Percentiles rank a stretch among this genome's conserved stretches.
Conservation (phyloP, 2,113 vertebrate genomes). For the Aptenodytes patagonicus region DNA sequence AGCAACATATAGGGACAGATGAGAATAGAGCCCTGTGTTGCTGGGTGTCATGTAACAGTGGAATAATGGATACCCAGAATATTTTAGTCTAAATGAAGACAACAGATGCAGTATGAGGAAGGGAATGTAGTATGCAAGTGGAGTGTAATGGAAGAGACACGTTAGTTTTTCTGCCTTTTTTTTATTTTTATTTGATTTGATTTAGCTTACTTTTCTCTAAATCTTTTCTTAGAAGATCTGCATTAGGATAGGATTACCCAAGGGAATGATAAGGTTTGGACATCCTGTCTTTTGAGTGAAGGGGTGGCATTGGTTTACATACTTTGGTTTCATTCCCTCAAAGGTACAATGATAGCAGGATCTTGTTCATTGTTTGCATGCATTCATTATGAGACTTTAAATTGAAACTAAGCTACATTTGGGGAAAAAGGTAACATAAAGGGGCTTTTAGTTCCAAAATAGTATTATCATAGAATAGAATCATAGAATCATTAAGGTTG, state of each 20-base stretch:
- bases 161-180: not conserved
- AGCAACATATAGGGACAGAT: not conserved
- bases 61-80: not conserved
- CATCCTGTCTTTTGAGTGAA: not conserved
- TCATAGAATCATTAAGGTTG: no score
- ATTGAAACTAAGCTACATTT: not conserved
- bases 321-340: not conserved
- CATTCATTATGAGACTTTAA: not conserved
- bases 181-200: not conserved
- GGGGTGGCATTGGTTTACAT: not conserved
- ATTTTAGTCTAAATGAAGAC: not conserved
- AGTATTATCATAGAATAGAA: not conserved
- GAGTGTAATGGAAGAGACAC: not conserved
- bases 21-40: not conserved
- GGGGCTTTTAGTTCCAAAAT: not conserved
- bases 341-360: not conserved
- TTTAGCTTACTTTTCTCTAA: not conserved
- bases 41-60: not conserved
- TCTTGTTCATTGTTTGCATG: not conserved
- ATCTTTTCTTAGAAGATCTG: not conserved
- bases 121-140: not conserved
- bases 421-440: not conserved
- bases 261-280: not conserved
- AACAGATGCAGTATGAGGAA: not conserved
- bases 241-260: not conserved